These are phyloP conservation scores for Pleuronectes platessa DNA, from an alignment of 2,113 vertebrate species.

Conservation along the genomic window DNA sequence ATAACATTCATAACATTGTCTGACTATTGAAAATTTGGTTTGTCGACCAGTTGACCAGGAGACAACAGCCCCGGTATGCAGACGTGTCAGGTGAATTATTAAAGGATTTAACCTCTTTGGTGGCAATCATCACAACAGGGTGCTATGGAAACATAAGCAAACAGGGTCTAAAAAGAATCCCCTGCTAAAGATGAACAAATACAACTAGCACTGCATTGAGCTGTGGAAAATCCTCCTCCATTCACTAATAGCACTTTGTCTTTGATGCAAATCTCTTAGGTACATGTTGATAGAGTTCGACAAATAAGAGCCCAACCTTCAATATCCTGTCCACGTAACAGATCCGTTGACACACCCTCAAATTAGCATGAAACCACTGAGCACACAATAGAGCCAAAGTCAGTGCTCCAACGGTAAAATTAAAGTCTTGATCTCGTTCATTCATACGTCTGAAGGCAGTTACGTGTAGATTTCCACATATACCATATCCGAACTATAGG, in stretches of 20 bases:
- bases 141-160: too few relatives aligned
- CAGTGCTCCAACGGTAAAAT: slow-evolving; percentile 17
- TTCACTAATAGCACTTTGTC: slow-evolving; percentile 1
- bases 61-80: too few relatives aligned
- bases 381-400: slow-evolving; percentile 22
- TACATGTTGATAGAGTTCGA: not conserved
- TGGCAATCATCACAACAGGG: too few relatives aligned
- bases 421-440: not conserved
- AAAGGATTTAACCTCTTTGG: too few relatives aligned
- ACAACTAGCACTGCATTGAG: not conserved
- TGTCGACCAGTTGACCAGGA: too few relatives aligned
- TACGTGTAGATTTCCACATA: not conserved
- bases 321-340: slow-evolving; percentile 55
- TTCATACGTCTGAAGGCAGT: slow-evolving; percentile 4
- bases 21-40: too few relatives aligned
- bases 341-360: slow-evolving; percentile 60
- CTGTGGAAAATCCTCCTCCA: not conserved
- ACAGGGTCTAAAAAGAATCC: too few relatives aligned
- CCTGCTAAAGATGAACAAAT: too few relatives aligned
- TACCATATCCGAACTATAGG: not conserved
- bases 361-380: not conserved
- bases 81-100: too few relatives aligned
- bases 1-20: too few relatives aligned
- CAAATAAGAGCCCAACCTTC: slow-evolving; percentile 33
- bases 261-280: slow-evolving; percentile 10